A percentile compares a stretch with the other conserved stretches of the same genome.
Evolutionary conservation across 64 coral and sea anemone genomes (phyloP).

Genomic region (Catalaphyllia jardinei): DNA sequence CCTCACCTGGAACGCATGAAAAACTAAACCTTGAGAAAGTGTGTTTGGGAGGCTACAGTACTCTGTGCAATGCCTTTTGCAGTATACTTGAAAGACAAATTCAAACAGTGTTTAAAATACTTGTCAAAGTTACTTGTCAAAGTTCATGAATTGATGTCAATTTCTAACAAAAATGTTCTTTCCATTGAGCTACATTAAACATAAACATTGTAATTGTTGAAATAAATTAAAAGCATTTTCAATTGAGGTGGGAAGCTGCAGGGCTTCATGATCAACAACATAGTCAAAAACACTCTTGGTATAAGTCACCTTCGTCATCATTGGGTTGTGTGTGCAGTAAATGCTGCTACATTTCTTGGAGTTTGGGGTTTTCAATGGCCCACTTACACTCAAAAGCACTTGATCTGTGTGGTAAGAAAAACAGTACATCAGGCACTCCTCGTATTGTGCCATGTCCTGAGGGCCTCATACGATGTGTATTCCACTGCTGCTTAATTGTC

Average conservation of each 20-base stretch:
- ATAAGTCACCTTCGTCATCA: conserved; percentile 50
- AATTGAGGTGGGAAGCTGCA: conserved; percentile 57
- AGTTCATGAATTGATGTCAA: conserved; percentile 26
- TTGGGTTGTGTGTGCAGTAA: conserved; percentile 34
- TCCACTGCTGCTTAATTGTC: conserved; percentile 33
- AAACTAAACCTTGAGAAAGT: conserved; percentile 12
- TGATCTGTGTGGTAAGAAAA: conserved; percentile 35
- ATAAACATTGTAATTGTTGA: conserved; percentile 54
- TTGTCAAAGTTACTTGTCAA: conserved; percentile 33
- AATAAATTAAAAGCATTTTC: conserved; percentile 73
- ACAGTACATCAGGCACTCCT: conserved; percentile 40
- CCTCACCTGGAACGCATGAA: conserved; percentile 16
- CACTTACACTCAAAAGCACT: conserved; percentile 29
- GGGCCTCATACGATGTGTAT: conserved; percentile 40
- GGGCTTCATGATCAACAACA: conserved; percentile 46
- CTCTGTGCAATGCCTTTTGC: conserved; percentile 21
- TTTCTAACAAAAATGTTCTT: conserved; percentile 34
- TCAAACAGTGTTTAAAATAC: conserved; percentile 10
- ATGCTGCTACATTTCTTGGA: conserved; percentile 44
- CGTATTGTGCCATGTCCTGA: conserved; percentile 21
- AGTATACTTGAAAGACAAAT: conserved; percentile 7
- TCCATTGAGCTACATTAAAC: conserved; percentile 20
- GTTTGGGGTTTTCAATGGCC: conserved; percentile 18
- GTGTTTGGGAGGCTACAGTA: conserved; percentile 33
- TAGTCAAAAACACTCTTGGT: conserved; percentile 74